Base-by-base conservation (phyloP, 2,113 vertebrate species). In the Salvelinus namaycush region DNA sequence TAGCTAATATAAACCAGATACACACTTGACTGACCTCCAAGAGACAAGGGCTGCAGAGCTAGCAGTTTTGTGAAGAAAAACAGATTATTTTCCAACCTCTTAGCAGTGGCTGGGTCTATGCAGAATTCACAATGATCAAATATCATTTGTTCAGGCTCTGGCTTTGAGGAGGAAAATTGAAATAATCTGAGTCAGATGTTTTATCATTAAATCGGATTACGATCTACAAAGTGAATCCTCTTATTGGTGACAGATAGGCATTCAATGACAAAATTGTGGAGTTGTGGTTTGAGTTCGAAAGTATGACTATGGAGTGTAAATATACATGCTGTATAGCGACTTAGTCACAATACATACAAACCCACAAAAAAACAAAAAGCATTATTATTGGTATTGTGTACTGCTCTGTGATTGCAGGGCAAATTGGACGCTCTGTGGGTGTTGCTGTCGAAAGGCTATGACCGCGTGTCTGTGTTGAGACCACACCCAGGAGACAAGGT, bases 401-500 rank as follows among this genome's bases (percentile, higher is more conserved):
- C 4, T 81, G n/a, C 2, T 82, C 66, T 11, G 39, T 44, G 39
- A 44, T 44, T 44, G 12, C 86, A 99, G 98, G 96, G 96, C 66
- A 99, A 98, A 85, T 81, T 99, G 80, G 97, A 99, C 64, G 97
- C 97, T 57, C 87, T 99, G 80, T 99, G 97, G 97, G 94, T 97
- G 4, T 89, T 99, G 64, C 88, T 99, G 84, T 88, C 94, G 85
- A 98, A 95, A 88, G 97, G 96, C 34, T 99, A 99, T 0, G 95
- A 98, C 85, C 96, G 97, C 0, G 98, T 99, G 26, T 99, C 98
- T 0, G 94, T 99, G 73, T 98, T 99, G 97, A 95, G 97, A 76
- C 98, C 98, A 5, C 96, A 97, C 73, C 98, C 97, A 0, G 97
- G 97, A 87, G 98, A 99, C 89, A 97, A 97, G 96, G 98, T 99